Percentiles rank a stretch among this genome's conserved stretches.
Evolutionary conservation across 2,113 vertebrate species (phyloP).

Genomic region (Platanista minor): DNA sequence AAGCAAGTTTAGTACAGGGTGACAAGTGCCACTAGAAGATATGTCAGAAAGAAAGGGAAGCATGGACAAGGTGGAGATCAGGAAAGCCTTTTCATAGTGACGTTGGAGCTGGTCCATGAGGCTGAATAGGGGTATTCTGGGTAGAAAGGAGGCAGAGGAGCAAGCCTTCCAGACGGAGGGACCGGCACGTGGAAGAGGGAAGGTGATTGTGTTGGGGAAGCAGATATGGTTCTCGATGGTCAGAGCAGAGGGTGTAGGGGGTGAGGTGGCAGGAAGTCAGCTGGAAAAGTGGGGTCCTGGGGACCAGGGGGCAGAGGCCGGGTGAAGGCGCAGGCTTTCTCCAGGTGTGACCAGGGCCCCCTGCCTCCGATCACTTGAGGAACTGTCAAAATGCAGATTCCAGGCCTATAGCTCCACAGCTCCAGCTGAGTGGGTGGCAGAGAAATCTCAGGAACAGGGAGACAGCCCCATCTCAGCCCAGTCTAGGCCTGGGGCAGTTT

Average conservation of each 20-base stretch:
- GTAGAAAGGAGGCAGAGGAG: neutral
- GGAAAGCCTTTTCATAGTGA: neutral
- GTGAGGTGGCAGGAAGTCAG: neutral
- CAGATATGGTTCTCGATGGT: neutral
- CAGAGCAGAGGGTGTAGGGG: rapidly evolving
- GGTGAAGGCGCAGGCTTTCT: neutral
- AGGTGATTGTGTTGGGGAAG: neutral
- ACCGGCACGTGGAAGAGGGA: neutral
- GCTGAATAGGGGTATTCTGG: rapidly evolving
- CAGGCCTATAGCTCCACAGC: neutral
- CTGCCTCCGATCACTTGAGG: neutral
- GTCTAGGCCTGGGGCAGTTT: neutral
- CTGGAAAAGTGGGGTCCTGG: neutral
- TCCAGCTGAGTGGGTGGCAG: neutral
- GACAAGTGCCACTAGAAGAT: neutral
- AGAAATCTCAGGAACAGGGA: neutral
- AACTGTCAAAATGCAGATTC: neutral
- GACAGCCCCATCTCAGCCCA: rapidly evolving
- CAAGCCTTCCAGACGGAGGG: rapidly evolving
- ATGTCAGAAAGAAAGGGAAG: rapidly evolving
- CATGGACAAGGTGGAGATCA: neutral
- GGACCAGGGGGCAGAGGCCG: neutral
- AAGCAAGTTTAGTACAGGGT: neutral
- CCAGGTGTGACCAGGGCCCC: rapidly evolving
- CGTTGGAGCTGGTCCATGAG: neutral